Conservation (phyloP, 2,113 vertebrate genomes). For the Crotophaga sulcirostris region DNA sequence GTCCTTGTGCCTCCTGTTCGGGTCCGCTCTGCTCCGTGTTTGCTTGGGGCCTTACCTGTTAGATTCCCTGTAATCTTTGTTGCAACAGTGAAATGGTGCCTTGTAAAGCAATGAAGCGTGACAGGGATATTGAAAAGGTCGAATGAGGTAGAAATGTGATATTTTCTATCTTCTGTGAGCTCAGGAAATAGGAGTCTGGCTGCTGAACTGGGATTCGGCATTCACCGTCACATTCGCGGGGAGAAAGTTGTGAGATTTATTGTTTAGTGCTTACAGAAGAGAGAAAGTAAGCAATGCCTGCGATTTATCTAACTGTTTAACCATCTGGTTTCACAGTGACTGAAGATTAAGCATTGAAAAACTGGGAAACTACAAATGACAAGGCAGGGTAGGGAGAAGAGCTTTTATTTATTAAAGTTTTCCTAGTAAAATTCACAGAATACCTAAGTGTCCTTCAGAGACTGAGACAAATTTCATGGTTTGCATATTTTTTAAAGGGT, state of each 20-base stretch:
- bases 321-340: constrained; percentile 76
- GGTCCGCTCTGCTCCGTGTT: constrained; percentile 42
- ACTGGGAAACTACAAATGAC: not conserved
- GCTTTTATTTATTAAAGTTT: not conserved
- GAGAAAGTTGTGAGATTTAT: constrained; percentile 50
- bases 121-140: constrained; percentile 78
- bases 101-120: constrained; percentile 79
- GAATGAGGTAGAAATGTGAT: constrained; percentile 82
- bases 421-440: not conserved
- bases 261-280: constrained; percentile 54
- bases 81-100: constrained; percentile 75
- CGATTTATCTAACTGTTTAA: constrained; percentile 77
- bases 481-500: not conserved
- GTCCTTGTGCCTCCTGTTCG: constrained; percentile 63
- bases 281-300: constrained; percentile 40
- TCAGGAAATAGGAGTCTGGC: constrained; percentile 78
- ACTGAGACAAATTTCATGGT: not conserved
- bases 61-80: constrained; percentile 77
- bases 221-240: not conserved
- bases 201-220: constrained; percentile 38
- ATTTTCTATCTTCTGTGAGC: constrained; percentile 79
- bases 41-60: constrained; percentile 80
- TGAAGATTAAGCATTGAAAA: constrained; percentile 65
- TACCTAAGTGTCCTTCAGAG: not conserved
- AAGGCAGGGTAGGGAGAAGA: not conserved